Conservation (phyloP, 2,797 vertebrate species). For the Naso thynnoides region DNA sequence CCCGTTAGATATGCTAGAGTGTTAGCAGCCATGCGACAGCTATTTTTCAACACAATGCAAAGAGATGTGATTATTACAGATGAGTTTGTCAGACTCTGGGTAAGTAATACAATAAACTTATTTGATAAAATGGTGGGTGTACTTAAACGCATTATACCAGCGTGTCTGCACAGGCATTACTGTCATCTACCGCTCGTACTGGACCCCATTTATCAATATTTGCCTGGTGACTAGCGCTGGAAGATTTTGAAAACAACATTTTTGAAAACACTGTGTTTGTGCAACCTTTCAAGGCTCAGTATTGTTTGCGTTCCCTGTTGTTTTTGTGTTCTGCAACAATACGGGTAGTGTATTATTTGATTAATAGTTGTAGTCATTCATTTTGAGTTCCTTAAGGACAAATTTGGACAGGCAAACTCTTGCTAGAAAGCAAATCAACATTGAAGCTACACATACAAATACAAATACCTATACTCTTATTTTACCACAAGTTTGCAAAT, state of each 20-base stretch:
- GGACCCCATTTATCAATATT: constrained; percentile 74
- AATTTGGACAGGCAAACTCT: constrained; percentile 10
- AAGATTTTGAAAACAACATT: constrained; percentile 17
- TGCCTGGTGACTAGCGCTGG: constrained; percentile 35
- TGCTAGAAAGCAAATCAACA: constrained; percentile 20
- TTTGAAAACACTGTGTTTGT: constrained; percentile 35
- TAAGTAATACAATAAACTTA: constrained; percentile 78
- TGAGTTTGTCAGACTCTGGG: constrained; percentile 70
- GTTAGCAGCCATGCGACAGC: constrained; percentile 64
- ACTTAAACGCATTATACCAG: constrained; percentile 67
- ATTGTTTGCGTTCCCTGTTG: constrained; percentile 13
- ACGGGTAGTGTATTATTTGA: neutral
- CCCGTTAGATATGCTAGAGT: constrained; percentile 65
- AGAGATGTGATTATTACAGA: constrained; percentile 77
- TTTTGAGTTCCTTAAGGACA: constrained; percentile 12
- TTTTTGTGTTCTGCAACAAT: constrained; percentile 24
- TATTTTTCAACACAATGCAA: constrained; percentile 77
- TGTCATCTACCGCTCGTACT: constrained; percentile 62
- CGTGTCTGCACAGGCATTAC: constrained; percentile 60
- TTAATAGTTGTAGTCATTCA: constrained; percentile 10
- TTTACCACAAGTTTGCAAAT: constrained; percentile 11
- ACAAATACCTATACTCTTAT: constrained; percentile 3
- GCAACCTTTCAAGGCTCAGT: constrained; percentile 19
- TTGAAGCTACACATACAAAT: constrained; percentile 32
- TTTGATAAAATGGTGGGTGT: constrained; percentile 73